Evolutionary conservation across 1,140 invertebrate genomes (phyloP), one percentile per base, ranked within the genome.

Genomic region (Drosophila kepulauana): DNA sequence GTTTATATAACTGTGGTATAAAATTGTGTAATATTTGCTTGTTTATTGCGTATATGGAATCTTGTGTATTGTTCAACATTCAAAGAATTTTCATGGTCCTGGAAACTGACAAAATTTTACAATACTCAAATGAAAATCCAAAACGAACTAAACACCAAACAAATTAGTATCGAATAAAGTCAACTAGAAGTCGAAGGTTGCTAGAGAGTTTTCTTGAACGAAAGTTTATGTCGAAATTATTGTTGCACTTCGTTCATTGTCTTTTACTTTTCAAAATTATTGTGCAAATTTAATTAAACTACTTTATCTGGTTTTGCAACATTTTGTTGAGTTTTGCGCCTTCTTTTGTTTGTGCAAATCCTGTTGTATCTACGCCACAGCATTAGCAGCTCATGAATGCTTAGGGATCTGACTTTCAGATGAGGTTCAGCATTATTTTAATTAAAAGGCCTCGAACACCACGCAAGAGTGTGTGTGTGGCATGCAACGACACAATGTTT

Each of bases 61-160:
- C 20, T 25, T 25, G 20, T 25, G 20, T 25, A 25, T 13, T 49
- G 15, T 46, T 46, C 11, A 43, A 48, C 43, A 11, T 25, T 46
- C 28, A 65, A 38, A 64, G 59, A 41, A 69, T 65, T 65, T 72
- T 72, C 51, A 72, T 49, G 15, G 66, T 51, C 10, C 46, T 43
- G 35, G 43, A 65, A 35, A 33, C 25, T 49, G 57, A 41, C 48
- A 20, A 54, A 20, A 25, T 7, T 11, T 28, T 11, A 48, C 52
- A 63, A 6, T 63, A 11, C 52, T 49, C 5, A 35, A 51, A 28
- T 46, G 46, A 59, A 49, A 28, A 65, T 61, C 56, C 49, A 41
- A 63, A 63, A 63, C 49, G 5, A 63, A 70, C 48, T 70, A 28
- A 70, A 45, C 7, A 5, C 2, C 1, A 11, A 5, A 6, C 5